Conservation (phyloP, 2,888 invertebrate species). For the Habrosyne pyritoides region DNA sequence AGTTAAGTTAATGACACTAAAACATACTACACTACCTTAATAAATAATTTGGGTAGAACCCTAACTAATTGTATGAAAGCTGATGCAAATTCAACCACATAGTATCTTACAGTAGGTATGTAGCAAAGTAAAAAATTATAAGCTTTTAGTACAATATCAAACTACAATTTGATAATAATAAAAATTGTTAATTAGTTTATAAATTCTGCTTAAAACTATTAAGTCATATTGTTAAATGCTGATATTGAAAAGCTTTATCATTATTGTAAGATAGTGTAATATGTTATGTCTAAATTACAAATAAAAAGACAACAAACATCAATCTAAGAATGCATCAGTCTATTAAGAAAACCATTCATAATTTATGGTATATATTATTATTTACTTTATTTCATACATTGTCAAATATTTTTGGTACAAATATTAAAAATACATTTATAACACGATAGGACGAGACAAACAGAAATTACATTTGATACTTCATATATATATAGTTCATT, state of each 20-base stretch:
- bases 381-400: background rate
- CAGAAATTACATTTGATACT: background rate
- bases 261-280: slow-evolving; percentile 27
- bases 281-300: slow-evolving; percentile 18
- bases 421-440: slow-evolving; percentile 11
- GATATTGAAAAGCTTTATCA: background rate
- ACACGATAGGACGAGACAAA: background rate
- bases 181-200: background rate
- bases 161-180: background rate
- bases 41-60: background rate
- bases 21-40: slow-evolving; percentile 1
- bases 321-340: slow-evolving; percentile 31
- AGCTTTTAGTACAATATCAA: background rate
- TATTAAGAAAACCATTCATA: slow-evolving; percentile 29
- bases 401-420: slow-evolving; percentile 6
- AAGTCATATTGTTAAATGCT: background rate
- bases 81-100: background rate
- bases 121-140: background rate
- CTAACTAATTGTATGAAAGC: background rate
- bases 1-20: slow-evolving; percentile 9
- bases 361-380: slow-evolving; percentile 15
- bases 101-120: background rate
- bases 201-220: background rate
- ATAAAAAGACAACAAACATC: slow-evolving; percentile 22
- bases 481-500: background rate